Base-by-base conservation (phyloP, 2,888 invertebrate genomes). In the Chalcis sispes region DNA sequence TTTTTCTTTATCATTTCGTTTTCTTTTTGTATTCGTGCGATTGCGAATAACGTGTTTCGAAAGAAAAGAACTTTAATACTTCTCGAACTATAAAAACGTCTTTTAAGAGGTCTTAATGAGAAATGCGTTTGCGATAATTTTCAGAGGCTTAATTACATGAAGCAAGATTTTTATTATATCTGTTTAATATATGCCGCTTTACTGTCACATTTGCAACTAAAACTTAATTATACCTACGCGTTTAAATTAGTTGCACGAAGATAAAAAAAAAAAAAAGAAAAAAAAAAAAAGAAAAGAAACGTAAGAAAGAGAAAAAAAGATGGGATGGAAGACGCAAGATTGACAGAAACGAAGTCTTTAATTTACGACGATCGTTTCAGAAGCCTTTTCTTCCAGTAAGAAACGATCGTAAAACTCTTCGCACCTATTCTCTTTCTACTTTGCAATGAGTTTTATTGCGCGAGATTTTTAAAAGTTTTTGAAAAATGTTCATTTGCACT, bases 351-450 rank as follows among this genome's bases (percentile, higher is more conserved):
- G 67, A 64, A 56, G 69, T 58, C 70, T 50, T 50, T 75, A 70
- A 71, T 71, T 75, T 75, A 70, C 52, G 59, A 50, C 58, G 5
- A 32, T 50, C 64, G 52, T 46, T 36, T 62, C 36, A 61, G 25
- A 20, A 48, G 48, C 18, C 54, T 15, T 46, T 58, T 27, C 46
- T 56, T 58, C 25, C n/a, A n/a, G 8, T 40, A 67, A 40, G 58
- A 61, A 54, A 67, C 62, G 54, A n/a, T 56, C 56, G 54, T 64
- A 64, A 72, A 72, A 54, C 7, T 29, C 42, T 23, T 48, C 62
- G 7, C n/a, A 8, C 32, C 1, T 27, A 5, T 42, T 20, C 18
- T 27, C 27, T 23, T 42, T 20, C 18, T 27, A 18, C 27, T 42
- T 54, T 13, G 42, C 15, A 42, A 15, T 42, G 2, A 42, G 8